These are phyloP conservation scores for Gavialis gangeticus DNA, from an alignment of 2,113 vertebrate genomes.

Conservation along the genomic window DNA sequence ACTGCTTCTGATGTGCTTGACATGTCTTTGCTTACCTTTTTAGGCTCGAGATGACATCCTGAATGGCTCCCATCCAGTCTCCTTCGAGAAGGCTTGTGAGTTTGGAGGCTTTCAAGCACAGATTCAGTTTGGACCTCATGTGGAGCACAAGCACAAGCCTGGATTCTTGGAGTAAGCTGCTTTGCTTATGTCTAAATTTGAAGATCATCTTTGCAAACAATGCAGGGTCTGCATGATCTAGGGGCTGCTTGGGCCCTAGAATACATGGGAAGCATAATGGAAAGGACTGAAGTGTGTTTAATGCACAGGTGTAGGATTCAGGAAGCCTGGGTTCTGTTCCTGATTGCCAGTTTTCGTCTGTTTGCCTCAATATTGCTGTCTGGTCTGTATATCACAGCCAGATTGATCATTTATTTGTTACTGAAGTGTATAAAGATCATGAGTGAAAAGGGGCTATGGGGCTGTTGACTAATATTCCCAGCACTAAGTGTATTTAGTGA, in stretches of 20 bases:
- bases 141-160: constrained; percentile 98
- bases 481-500: not conserved
- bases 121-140: constrained; percentile 98
- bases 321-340: too few relatives aligned
- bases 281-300: too few relatives aligned
- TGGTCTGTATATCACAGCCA: too few relatives aligned
- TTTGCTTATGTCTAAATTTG: constrained; percentile 15
- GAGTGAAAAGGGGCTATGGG: too few relatives aligned
- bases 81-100: constrained; percentile 98
- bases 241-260: not conserved
- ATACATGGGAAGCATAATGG: too few relatives aligned
- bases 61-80: constrained; percentile 98
- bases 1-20: not conserved
- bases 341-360: too few relatives aligned
- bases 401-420: too few relatives aligned
- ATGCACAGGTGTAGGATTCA: too few relatives aligned
- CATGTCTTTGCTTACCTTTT: constrained; percentile 7
- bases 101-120: constrained; percentile 98
- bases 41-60: constrained; percentile 98
- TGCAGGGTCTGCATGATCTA: not conserved
- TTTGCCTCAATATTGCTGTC: too few relatives aligned
- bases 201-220: not conserved
- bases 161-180: constrained; percentile 96
- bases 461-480: too few relatives aligned
- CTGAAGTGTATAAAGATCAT: too few relatives aligned